These are phyloP conservation scores for Aurelia aurita complex sp. Pacific DNA, from an alignment of 30 jellyfish, hydroid and myxozoan genomes.

Conservation along the genomic window DNA sequence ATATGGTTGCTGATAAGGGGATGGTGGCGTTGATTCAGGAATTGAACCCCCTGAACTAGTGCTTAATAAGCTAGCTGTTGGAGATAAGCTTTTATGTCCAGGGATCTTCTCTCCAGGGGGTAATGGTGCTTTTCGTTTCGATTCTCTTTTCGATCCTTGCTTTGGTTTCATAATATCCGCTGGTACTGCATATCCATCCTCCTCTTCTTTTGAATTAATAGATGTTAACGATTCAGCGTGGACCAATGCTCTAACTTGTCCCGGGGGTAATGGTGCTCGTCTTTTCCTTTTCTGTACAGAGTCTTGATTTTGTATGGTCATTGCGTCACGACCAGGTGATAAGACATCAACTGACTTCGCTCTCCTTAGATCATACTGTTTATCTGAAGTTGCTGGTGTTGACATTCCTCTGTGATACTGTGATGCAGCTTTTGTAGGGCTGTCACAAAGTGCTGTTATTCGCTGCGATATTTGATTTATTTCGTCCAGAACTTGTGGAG, in stretches of 20 bases:
- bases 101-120: conserved; percentile 39
- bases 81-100: neutral
- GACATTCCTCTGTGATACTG: conserved; percentile 13
- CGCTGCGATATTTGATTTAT: conserved; percentile 54
- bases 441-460: conserved; percentile 51
- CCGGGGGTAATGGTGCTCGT: conserved; percentile 74
- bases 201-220: conserved; percentile 26
- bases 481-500: conserved; percentile 62
- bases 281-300: conserved; percentile 33
- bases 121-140: conserved; percentile 58
- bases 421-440: conserved; percentile 32
- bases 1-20: neutral
- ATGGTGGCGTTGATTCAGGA: conserved; percentile 14
- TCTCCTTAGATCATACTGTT: conserved; percentile 29
- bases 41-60: conserved; percentile 22
- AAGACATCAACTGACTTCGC: conserved; percentile 37
- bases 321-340: conserved; percentile 17
- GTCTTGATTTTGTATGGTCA: neutral
- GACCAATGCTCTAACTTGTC: conserved; percentile 3
- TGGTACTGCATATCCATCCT: conserved; percentile 24
- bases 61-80: conserved; percentile 26
- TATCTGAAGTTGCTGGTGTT: neutral
- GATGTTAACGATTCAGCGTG: conserved; percentile 31
- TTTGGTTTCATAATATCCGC: neutral
- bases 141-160: neutral